Evolutionary conservation across 2,797 vertebrate species (phyloP), one percentile per base, ranked within the genome.

Genomic region (Staurois parvus): DNA sequence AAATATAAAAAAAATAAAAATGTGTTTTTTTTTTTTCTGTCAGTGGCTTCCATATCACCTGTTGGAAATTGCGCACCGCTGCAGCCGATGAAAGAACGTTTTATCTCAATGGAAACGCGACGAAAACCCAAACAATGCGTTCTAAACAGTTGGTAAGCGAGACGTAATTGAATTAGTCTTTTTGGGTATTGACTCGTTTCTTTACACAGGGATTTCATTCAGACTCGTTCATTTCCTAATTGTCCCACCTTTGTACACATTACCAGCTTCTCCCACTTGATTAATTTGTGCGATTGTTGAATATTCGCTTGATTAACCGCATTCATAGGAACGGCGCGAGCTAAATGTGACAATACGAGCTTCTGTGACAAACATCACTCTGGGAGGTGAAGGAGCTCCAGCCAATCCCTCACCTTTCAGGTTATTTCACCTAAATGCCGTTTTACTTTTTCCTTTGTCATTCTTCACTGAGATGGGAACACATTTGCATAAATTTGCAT

Each of bases 221-320:
- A 45, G 62, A n/a, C 45, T 42, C 11, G 29, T 56, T 74, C 59
- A 52, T 48, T 85, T 37, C 74, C 59, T 85, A 85, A 79, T 85
- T 85, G 76, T 79, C 70, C 76, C 32, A 45, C 73, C 84, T 85
- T 6, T 74, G 76, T 72, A 79, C 76, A 74, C 45, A 74, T 79
- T 74, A 34, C 10, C 15, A 34, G 84, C 84, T 80, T 73, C 80
- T 74, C 76, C 45, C 59, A 80, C 84, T 80, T 85, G 40, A 73
- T 85, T 85, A 79, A 79, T 85, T 74, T 73, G 70, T n/a, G 76
- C 77, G 32, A 28, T 85, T 85, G 76, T 67, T 84, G 74, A 34
- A 52, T 62, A 72, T 79, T 85, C 76, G 37, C 67, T 79, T 85
- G 77, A 85, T 79, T 79, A 85, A 72, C 40, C 72, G 37, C 37